A percentile compares a stretch with the other conserved stretches of the same genome.
These are phyloP conservation scores for Sinocyclocheilus anshuiensis DNA, from an alignment of 2,113 vertebrate genomes.

Conservation along the genomic window DNA sequence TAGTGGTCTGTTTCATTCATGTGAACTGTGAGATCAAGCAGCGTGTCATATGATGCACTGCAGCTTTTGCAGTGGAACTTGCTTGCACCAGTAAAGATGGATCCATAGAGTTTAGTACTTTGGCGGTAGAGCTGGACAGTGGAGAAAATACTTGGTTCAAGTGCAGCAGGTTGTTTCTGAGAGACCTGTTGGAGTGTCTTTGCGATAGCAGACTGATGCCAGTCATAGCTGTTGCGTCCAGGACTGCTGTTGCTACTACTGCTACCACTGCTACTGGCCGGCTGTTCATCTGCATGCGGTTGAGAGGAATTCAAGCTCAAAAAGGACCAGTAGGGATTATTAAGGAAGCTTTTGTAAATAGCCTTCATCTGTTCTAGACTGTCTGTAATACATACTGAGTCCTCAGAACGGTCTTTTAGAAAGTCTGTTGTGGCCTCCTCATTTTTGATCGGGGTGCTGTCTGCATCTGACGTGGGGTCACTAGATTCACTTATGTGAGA, in stretches of 20 bases:
- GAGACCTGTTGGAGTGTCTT: conserved; percentile 93
- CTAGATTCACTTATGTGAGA: conserved; percentile 93
- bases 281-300: conserved; percentile 80
- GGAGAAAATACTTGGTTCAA: conserved; percentile 93
- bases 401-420: conserved; percentile 70
- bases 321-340: conserved; percentile 94
- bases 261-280: conserved; percentile 89
- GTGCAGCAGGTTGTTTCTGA: conserved; percentile 76
- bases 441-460: conserved; percentile 85
- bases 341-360: conserved; percentile 95
- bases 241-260: conserved; percentile 79
- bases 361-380: conserved; percentile 99
- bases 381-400: conserved; percentile 78
- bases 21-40: conserved; percentile 97
- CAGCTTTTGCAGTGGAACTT: conserved; percentile 99
- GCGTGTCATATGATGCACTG: conserved; percentile 94
- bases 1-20: conserved; percentile 99
- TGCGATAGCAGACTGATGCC: conserved; percentile 97
- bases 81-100: conserved; percentile 97
- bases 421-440: conserved; percentile 76
- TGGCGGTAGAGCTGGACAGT: conserved; percentile 96
- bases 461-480: conserved; percentile 90
- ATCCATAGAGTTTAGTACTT: conserved; percentile 94
- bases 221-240: conserved; percentile 86
- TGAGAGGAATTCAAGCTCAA: conserved; percentile 87